These are phyloP conservation scores for Eulemur rubriventer DNA, from an alignment of 2,797 vertebrate species.

Conservation along the genomic window DNA sequence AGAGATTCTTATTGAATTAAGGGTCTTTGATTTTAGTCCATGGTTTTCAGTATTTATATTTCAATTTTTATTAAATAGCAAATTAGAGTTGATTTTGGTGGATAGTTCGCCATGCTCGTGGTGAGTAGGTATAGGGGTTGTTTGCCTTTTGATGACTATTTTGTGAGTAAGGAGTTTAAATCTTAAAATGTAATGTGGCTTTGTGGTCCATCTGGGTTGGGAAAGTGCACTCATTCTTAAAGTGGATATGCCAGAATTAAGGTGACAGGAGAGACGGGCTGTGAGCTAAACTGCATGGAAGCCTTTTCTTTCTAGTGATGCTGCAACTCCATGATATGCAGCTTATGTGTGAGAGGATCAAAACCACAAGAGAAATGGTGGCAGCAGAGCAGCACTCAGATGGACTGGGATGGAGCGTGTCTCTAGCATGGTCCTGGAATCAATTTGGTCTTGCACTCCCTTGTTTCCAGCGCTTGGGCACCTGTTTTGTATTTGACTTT, in stretches of 20 bases:
- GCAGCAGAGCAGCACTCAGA: not conserved
- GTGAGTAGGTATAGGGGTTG: not conserved
- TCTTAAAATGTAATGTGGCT: not conserved
- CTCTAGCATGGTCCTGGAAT: conserved; percentile 53
- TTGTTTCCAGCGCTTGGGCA: not conserved
- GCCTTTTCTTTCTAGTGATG: not conserved
- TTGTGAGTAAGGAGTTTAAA: conserved; percentile 13
- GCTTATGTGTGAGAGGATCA: not conserved
- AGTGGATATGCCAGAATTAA: not conserved
- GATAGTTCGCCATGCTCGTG: not conserved
- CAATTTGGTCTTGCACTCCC: conserved; percentile 32
- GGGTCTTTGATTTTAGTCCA: not conserved
- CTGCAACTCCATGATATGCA: no score
- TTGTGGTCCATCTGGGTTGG: not conserved
- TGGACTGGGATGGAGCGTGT: not conserved
- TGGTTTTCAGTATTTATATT: conserved; percentile 23
- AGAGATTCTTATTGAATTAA: not conserved
- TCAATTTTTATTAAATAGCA: conserved; percentile 20
- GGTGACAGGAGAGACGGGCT: not conserved
- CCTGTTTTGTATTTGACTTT: conserved; percentile 71
- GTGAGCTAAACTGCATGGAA: not conserved
- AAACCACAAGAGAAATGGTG: conserved; percentile 49
- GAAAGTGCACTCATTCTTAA: not conserved
- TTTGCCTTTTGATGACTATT: not conserved
- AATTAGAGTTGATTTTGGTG: not conserved